A percentile compares a stretch with the other conserved stretches of the same genome.
These are phyloP conservation scores for Neotoma lepida DNA, from an alignment of 2,113 vertebrate genomes.

Conservation along the genomic window DNA sequence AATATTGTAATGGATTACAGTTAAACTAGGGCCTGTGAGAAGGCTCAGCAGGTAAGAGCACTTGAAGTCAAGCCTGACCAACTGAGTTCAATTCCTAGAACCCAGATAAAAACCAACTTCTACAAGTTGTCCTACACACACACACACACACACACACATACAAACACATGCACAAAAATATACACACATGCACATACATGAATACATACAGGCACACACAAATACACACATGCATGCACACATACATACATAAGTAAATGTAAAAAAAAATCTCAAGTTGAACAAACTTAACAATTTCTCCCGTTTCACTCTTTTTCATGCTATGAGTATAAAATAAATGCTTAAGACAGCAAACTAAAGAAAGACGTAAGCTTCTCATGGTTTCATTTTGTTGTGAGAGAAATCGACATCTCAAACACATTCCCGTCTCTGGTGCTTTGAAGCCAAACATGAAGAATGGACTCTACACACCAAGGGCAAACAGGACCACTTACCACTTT, in stretches of 20 bases:
- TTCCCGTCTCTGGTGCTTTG: background rate
- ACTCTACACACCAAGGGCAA: background rate
- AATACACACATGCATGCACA: background rate
- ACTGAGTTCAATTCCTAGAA: background rate
- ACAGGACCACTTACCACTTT: background rate
- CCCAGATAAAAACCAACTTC: background rate
- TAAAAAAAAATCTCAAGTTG: conserved; percentile 10
- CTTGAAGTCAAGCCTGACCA: background rate
- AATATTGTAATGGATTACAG: too few species aligned
- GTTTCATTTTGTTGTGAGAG: background rate
- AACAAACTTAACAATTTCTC: conserved; percentile 38
- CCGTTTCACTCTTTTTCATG: background rate
- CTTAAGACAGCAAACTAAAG: background rate
- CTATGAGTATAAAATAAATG: background rate
- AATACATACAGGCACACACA: background rate
- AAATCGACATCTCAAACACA: background rate
- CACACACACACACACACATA: background rate
- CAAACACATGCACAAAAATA: background rate
- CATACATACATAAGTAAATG: background rate
- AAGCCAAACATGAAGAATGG: background rate
- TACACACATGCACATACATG: background rate
- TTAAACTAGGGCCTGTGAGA: background rate
- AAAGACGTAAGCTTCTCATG: background rate
- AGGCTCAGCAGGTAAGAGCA: background rate
- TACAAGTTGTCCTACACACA: background rate